Evolutionary conservation across 2,797 vertebrate species (phyloP).

Genomic region (Hybognathus amarus): DNA sequence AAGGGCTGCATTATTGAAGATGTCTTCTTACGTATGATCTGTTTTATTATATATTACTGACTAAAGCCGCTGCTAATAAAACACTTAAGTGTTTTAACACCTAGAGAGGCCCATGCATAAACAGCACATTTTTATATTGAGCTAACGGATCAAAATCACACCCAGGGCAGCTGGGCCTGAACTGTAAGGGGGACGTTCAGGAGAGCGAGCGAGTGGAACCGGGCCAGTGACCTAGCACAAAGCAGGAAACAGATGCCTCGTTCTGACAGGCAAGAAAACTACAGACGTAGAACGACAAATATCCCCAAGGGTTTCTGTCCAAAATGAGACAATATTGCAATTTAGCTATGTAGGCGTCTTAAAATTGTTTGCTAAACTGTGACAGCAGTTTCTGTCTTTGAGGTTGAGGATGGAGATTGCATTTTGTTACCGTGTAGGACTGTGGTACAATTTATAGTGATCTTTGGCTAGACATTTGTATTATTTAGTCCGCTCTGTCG

Average conservation of each 20-base stretch:
- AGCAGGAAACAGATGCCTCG: conserved; percentile 86
- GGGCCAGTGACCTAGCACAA: conserved; percentile 69
- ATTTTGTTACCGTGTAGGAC: not conserved
- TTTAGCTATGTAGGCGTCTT: conserved; percentile 13
- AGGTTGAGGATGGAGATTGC: not conserved
- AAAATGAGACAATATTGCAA: conserved; percentile 48
- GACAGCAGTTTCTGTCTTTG: not conserved
- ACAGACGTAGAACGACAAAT: conserved; percentile 78
- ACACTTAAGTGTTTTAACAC: conserved; percentile 27
- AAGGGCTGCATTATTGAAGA: not conserved
- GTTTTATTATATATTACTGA: conserved; percentile 2
- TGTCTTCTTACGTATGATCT: not conserved
- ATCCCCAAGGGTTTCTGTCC: conserved; percentile 73
- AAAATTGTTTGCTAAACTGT: conserved; percentile 7
- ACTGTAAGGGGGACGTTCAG: conserved; percentile 50
- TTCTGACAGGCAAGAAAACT: conserved; percentile 74
- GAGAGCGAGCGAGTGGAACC: conserved; percentile 63
- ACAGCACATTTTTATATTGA: conserved; percentile 46
- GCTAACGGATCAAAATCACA: conserved; percentile 60
- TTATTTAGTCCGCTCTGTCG: not conserved
- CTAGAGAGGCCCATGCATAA: conserved; percentile 38
- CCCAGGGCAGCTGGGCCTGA: conserved; percentile 58
- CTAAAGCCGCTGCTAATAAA: conserved; percentile 13
- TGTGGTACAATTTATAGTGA: not conserved
- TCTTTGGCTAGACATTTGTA: conserved; percentile 1